Conservation (phyloP, 1,140 invertebrate genomes). For the Drosophila ananassae region DNA sequence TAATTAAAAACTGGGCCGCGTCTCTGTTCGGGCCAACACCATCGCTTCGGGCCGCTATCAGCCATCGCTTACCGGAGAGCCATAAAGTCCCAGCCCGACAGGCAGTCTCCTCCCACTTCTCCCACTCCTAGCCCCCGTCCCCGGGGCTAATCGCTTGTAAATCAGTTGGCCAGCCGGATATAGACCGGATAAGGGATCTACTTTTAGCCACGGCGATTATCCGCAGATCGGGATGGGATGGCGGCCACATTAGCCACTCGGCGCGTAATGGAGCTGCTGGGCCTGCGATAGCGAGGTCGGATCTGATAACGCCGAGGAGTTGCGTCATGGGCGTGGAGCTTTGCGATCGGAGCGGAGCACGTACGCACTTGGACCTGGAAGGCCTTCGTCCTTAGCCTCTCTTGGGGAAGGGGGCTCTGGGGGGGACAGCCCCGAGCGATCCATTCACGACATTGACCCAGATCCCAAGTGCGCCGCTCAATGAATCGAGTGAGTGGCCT, state of each 20-base stretch:
- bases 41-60: not conserved
- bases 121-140: too few relatives aligned
- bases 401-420: too few relatives aligned
- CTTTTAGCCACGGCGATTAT: not conserved
- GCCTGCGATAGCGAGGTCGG: not conserved
- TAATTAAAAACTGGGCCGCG: conserved; percentile 17
- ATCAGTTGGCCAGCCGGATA: conserved; percentile 43
- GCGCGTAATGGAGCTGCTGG: not conserved
- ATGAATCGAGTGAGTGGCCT: not conserved
- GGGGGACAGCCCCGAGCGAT: not conserved
- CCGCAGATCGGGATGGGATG: not conserved
- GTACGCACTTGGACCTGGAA: not conserved
- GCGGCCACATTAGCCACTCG: not conserved
- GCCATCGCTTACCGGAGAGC: not conserved
- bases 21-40: not conserved
- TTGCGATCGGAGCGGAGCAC: not conserved
- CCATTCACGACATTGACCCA: not conserved
- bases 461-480: not conserved
- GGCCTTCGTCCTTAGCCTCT: too few relatives aligned
- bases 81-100: not conserved
- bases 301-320: not conserved
- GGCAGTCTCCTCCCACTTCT: too few relatives aligned
- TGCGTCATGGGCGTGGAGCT: not conserved
- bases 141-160: conserved; percentile 65
- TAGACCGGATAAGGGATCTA: conserved; percentile 8